Evolutionary conservation across 2,888 invertebrate species (phyloP).

Genomic region (Euzophera pinguis): DNA sequence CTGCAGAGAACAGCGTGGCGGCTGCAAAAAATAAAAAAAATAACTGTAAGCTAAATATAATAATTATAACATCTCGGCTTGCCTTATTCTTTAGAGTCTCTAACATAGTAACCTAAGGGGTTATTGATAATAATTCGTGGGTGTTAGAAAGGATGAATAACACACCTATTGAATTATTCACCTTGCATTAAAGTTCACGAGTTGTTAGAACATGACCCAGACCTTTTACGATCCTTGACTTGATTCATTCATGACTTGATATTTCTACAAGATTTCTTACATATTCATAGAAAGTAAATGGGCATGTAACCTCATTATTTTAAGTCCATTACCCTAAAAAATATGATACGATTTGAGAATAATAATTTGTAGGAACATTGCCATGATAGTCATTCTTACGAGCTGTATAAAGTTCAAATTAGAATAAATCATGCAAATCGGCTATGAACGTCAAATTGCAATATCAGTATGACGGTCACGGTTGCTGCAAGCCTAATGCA

Average conservation of each 20-base stretch:
- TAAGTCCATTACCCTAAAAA: not conserved
- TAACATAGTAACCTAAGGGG: slow-evolving; percentile 10
- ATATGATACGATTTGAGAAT: no score
- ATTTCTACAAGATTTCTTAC: not conserved
- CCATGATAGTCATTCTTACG: not conserved
- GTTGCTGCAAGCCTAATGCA: slow-evolving; percentile 52
- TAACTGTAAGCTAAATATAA: not conserved
- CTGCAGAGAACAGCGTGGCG: slow-evolving; percentile 79
- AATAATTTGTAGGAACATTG: not conserved
- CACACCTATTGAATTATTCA: slow-evolving; percentile 47
- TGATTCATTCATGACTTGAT: slow-evolving; percentile 28
- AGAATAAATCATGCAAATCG: not conserved
- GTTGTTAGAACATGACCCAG: slow-evolving; percentile 40
- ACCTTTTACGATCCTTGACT: slow-evolving; percentile 42
- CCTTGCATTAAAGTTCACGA: slow-evolving; percentile 55
- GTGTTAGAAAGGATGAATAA: slow-evolving; percentile 46
- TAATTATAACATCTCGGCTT: not conserved
- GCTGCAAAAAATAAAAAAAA: slow-evolving; percentile 63
- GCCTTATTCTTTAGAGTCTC: not conserved
- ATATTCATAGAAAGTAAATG: not conserved
- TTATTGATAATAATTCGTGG: slow-evolving; percentile 26
- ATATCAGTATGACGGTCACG: slow-evolving; percentile 55
- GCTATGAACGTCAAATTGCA: slow-evolving; percentile 14
- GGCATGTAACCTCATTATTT: not conserved
- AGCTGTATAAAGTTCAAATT: not conserved